Evolutionary conservation across 2,888 invertebrate species (phyloP).

Genomic region (Arenicola marina): DNA sequence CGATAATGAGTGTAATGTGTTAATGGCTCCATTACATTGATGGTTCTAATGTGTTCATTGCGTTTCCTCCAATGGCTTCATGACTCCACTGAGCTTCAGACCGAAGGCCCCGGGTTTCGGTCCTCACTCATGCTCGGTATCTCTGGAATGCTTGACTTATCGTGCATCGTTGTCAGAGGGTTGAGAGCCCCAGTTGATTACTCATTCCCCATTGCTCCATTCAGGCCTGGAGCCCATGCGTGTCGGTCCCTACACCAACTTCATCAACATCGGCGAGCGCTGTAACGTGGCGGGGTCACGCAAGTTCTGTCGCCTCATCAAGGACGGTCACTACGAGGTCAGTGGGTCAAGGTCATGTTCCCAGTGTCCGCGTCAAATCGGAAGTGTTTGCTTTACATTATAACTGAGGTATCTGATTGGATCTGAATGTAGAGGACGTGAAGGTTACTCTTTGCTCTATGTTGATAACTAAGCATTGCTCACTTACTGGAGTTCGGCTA

Average conservation of each 20-base stretch:
- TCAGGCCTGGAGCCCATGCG: conserved; percentile 65
- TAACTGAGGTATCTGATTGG: no score
- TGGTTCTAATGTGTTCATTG: no score
- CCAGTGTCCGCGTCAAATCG: neutral
- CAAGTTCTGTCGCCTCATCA: conserved; percentile 65
- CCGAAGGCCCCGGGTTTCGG: neutral
- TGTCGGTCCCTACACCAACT: conserved; percentile 64
- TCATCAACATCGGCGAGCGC: conserved; percentile 68
- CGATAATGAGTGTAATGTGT: no score
- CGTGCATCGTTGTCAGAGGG: neutral
- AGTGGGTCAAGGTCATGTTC: conserved; percentile 17
- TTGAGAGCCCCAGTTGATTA: no score
- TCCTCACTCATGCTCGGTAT: neutral
- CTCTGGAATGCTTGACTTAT: neutral
- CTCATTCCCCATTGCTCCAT: no score
- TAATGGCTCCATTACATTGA: no score
- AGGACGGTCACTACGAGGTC: conserved; percentile 65
- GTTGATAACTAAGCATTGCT: no score
- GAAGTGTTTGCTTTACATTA: neutral
- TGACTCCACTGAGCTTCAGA: no score
- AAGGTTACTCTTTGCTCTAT: no score
- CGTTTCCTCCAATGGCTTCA: no score
- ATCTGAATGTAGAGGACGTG: no score
- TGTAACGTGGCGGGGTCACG: conserved; percentile 69
- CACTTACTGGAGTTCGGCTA: no score